Base-by-base conservation (phyloP, 2,113 vertebrate species). In the Opisthocomus hoazin region DNA sequence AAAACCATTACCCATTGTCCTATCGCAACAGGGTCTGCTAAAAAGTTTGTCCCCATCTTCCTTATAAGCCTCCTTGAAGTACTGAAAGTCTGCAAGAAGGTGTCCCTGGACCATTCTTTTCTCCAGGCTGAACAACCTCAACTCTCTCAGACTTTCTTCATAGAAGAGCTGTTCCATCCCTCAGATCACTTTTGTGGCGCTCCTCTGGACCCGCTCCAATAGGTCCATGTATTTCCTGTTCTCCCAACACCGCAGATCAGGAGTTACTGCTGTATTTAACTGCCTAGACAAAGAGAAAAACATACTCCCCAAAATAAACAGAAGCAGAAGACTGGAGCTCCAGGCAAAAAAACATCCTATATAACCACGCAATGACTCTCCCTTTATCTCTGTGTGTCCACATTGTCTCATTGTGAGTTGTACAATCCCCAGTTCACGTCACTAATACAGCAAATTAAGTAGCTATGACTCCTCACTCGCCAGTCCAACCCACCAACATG, bases 371-470 rank as follows among this genome's bases (percentile, higher is more conserved):
- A 65, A 14, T 24, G 4, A 50, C 54, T 84, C 32, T 88, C 16
- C 8, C 39, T 9, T 92, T 73, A 45, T 71, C 70, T 63, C 43
- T 27, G 2, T 50, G 10, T 14, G 30, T 32, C 27, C 27, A 26
- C 15, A 9, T 36, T 36, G 3, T 69, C 53, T 73, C 22, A 0
- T 3, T 29, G 18, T 10, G 48, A 48, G 15, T 3, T 58, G 30
- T 45, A 69, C 29, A 57, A 14, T 29, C 1, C 0, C 22, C 8
- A 3, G 3, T 6, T 37, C 70, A n/a, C 3, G 3, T 43, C 89
- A 65, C 20, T 41, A 50, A 2, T 18, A 8, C 18, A n/a, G 5
- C 1, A 2, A 51, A 16, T 36, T n/a, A 30, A 29, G 17, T 22
- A 68, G 18, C 15, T 79, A 7, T 36, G 66, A 12, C 4, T 73